Conservation (phyloP, 2,113 vertebrate genomes). For the Oryzias melastigma region DNA sequence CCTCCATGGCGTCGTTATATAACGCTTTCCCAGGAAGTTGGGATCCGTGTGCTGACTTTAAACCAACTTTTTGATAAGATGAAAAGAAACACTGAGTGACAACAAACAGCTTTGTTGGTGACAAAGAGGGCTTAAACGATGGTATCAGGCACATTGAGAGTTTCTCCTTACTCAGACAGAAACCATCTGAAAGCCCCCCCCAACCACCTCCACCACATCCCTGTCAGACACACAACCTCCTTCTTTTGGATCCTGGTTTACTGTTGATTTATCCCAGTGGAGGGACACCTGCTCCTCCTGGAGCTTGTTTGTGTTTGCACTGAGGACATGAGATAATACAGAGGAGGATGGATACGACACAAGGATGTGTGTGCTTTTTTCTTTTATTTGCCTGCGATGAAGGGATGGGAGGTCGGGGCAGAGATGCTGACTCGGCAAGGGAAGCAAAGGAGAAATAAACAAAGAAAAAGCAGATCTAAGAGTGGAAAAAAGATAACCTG, state of each 20-base stretch:
- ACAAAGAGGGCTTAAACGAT: conserved; percentile 62
- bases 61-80: conserved; percentile 5
- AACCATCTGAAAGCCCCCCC: conserved; percentile 20
- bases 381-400: conserved; percentile 6
- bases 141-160: conserved; percentile 66
- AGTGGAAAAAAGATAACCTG: conserved; percentile 9
- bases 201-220: conserved; percentile 19
- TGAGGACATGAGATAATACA: conserved; percentile 57
- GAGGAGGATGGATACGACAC: conserved; percentile 25
- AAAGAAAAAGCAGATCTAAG: neutral
- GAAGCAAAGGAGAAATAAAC: conserved; percentile 19
- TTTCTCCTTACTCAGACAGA: conserved; percentile 40
- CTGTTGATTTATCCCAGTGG: conserved; percentile 72
- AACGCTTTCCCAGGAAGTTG: neutral
- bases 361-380: conserved; percentile 12
- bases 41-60: conserved; percentile 1
- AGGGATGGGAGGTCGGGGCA: conserved; percentile 21
- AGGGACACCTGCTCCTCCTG: conserved; percentile 67
- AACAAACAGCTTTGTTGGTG: conserved; percentile 63
- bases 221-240: conserved; percentile 27
- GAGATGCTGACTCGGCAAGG: conserved; percentile 50
- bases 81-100: conserved; percentile 45
- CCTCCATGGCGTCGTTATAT: too few species aligned
- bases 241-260: conserved; percentile 68
- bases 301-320: conserved; percentile 75